These are phyloP conservation scores for Ailuropoda melanoleuca DNA, from an alignment of 2,113 vertebrate species.

Conservation along the genomic window DNA sequence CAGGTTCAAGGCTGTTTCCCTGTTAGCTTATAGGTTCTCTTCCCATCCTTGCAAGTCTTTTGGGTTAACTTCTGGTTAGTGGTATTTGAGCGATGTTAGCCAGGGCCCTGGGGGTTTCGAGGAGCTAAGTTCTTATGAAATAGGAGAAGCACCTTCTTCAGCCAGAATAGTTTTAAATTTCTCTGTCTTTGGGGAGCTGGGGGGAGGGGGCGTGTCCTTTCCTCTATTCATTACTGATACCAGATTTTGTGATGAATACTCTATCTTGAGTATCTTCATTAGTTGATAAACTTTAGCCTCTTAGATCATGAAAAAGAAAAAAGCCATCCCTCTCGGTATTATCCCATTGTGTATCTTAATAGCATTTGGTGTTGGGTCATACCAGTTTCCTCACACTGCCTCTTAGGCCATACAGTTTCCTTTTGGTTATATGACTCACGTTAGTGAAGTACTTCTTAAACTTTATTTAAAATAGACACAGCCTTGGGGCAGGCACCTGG, in stretches of 20 bases:
- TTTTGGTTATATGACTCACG: background rate
- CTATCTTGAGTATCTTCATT: background rate
- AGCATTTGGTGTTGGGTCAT: background rate
- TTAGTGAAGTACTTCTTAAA: background rate
- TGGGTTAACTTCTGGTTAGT: background rate
- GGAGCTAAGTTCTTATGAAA: background rate
- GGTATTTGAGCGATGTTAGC: background rate
- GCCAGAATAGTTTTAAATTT: background rate
- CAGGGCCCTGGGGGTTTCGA: background rate
- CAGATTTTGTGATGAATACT: constrained; percentile 6
- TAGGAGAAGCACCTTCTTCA: background rate
- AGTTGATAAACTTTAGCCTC: background rate
- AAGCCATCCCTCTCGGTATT: background rate
- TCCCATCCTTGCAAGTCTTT: background rate
- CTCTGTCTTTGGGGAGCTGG: background rate
- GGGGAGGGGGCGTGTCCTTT: background rate
- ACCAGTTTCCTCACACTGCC: constrained; percentile 34
- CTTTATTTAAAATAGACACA: background rate
- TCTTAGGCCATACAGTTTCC: constrained; percentile 41
- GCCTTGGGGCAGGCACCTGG: background rate
- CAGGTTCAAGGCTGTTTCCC: background rate
- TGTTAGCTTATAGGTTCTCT: background rate
- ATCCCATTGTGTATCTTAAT: background rate
- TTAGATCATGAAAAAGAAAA: background rate
- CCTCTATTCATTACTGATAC: background rate